phyloP scores from a whole-genome alignment of 2,797 vertebrate species.

The Chelonia mydas region DNA sequence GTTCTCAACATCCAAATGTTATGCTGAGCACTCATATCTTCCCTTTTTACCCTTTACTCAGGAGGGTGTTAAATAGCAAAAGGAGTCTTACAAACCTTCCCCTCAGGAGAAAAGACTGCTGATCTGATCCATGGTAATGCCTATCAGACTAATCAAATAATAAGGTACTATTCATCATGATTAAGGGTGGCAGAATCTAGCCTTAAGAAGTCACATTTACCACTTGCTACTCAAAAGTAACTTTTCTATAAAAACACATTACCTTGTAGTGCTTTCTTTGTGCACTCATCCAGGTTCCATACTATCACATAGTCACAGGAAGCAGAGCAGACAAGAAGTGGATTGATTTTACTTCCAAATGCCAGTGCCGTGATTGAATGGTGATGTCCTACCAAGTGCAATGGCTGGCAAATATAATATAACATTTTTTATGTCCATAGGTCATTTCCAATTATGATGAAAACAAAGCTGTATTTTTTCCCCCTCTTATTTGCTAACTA shows the following conservation, averaged over 20 bases:
- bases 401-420: constrained; percentile 61
- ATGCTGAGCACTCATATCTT: no score
- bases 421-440: not conserved
- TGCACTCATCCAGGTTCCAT: constrained; percentile 78
- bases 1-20: no score
- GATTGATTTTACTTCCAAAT: constrained; percentile 66
- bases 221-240: rapidly evolving
- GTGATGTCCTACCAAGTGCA: constrained; percentile 75
- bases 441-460: not conserved
- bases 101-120: not conserved
- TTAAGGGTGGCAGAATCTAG: not conserved
- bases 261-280: constrained; percentile 67
- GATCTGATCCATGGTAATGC: not conserved
- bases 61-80: no score
- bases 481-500: not conserved
- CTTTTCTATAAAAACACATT: not conserved
- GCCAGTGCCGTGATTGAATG: constrained; percentile 74
- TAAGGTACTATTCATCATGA: rapidly evolving
- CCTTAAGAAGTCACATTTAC: not conserved
- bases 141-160: not conserved
- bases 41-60: no score
- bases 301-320: constrained; percentile 74
- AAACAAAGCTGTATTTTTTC: not conserved
- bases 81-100: no score
- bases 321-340: constrained; percentile 76